Evolutionary conservation across 2,113 vertebrate genomes (phyloP).

Genomic region (Heterotis niloticus): DNA sequence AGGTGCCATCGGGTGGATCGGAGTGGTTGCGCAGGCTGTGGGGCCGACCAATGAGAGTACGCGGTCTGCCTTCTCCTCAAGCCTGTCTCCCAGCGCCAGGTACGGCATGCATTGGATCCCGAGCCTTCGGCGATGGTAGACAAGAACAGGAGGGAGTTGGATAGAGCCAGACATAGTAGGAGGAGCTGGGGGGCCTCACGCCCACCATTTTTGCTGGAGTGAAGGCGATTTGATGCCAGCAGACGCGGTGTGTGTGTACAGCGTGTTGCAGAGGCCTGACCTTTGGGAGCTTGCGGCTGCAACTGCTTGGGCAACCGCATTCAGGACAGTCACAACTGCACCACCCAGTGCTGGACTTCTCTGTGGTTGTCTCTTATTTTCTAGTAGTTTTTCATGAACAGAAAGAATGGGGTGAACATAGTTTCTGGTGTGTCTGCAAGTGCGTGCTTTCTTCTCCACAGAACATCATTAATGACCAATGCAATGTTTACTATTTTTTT

Average conservation of each 20-base stretch:
- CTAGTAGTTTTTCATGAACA: too few relatives aligned
- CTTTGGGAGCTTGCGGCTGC: too few relatives aligned
- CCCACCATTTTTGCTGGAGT: background rate
- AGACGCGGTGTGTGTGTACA: background rate
- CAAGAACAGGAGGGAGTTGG: conserved; percentile 28
- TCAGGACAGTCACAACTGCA: too few relatives aligned
- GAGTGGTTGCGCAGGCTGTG: conserved; percentile 32
- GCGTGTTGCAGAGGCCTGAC: background rate
- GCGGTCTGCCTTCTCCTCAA: conserved; percentile 22
- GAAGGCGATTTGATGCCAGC: background rate
- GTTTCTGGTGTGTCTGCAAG: too few relatives aligned
- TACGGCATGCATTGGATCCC: background rate
- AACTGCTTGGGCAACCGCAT: too few relatives aligned
- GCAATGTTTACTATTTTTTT: too few relatives aligned
- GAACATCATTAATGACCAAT: too few relatives aligned
- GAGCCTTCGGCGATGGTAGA: background rate
- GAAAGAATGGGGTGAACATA: too few relatives aligned
- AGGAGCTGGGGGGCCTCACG: background rate
- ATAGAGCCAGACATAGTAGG: background rate
- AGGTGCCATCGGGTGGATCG: conserved; percentile 36
- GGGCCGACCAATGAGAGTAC: conserved; percentile 35
- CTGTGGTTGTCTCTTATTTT: too few relatives aligned
- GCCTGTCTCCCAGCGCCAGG: conserved; percentile 18
- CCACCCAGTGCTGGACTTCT: too few relatives aligned
- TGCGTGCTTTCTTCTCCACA: too few relatives aligned